Evolutionary conservation across 1,140 invertebrate genomes (phyloP).

Genomic region (Drosophila pectinifera): DNA sequence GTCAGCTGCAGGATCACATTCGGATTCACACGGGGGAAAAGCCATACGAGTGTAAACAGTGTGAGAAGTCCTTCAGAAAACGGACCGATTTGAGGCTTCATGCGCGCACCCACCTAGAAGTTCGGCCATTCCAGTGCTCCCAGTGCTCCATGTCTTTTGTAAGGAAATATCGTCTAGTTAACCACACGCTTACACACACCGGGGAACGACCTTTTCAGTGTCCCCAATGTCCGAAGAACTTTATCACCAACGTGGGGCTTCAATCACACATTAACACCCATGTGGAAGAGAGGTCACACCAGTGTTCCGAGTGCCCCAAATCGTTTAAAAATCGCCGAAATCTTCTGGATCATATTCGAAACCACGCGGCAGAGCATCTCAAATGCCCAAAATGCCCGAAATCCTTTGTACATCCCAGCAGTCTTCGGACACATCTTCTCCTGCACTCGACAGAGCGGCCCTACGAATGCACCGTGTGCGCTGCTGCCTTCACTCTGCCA

Average conservation of each 20-base stretch:
- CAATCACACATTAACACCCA: neutral
- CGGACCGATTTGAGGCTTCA: neutral
- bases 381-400: neutral
- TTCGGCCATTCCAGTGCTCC: constrained; percentile 1
- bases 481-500: neutral
- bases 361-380: neutral
- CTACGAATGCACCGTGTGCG: neutral
- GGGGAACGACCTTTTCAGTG: neutral
- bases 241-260: neutral
- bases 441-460: neutral
- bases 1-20: neutral
- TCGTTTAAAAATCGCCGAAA: neutral
- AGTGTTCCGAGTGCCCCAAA: constrained; percentile 1
- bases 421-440: neutral
- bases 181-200: neutral
- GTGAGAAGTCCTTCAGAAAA: neutral
- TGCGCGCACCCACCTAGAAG: neutral
- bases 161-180: neutral
- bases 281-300: neutral
- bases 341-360: neutral
- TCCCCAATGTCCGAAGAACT: neutral
- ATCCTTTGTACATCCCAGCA: neutral
- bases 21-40: neutral
- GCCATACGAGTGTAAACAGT: neutral
- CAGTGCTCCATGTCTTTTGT: neutral